Evolutionary conservation across 2,797 vertebrate species (phyloP).

Genomic region (Psittacula echo): DNA sequence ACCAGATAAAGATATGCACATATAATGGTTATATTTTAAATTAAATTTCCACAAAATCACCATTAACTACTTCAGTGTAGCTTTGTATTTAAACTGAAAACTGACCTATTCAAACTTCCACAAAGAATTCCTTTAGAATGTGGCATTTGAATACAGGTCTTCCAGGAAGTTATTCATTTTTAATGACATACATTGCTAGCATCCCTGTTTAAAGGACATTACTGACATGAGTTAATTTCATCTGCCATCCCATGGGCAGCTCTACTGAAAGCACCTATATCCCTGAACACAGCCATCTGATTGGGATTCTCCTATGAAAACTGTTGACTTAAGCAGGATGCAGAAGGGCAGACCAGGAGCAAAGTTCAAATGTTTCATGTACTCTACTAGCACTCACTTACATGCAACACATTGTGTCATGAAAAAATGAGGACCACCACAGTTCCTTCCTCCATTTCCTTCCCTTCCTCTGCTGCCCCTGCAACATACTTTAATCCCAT

Average conservation of each 20-base stretch:
- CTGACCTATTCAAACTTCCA: not conserved
- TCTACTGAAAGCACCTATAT: not conserved
- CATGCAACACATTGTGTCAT: not conserved
- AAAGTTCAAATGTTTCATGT: not conserved
- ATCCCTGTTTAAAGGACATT: not conserved
- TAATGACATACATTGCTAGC: not conserved
- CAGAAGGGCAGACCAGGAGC: not conserved
- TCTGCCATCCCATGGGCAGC: not conserved
- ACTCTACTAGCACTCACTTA: not conserved
- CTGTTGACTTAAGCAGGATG: not conserved
- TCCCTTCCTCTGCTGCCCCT: not conserved
- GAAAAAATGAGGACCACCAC: not conserved
- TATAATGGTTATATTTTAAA: not conserved
- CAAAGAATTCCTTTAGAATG: not conserved
- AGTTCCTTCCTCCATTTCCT: not conserved
- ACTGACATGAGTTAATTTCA: accelerated
- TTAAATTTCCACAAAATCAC: not conserved
- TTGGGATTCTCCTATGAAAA: not conserved
- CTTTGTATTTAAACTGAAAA: not conserved
- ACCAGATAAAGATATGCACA: accelerated
- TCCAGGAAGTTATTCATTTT: not conserved
- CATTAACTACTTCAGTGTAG: not conserved
- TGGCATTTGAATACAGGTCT: not conserved
- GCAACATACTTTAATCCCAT: not conserved
- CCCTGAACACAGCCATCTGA: not conserved